Conservation (phyloP, 1,140 invertebrate species). For the Atta colombica region DNA sequence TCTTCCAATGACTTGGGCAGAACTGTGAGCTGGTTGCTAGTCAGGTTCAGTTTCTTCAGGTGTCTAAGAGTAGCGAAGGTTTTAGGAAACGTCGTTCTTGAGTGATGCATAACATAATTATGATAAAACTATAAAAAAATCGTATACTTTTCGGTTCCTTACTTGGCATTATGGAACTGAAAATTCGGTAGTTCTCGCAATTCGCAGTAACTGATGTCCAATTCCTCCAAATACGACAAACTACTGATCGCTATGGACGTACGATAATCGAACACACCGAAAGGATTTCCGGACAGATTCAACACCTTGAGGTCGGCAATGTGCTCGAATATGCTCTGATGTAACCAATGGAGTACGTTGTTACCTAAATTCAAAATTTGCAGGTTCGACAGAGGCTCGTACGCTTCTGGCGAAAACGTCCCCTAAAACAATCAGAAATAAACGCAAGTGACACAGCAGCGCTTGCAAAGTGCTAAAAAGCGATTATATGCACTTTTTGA, state of each 20-base stretch:
- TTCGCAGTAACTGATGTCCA: slow-evolving; percentile 90
- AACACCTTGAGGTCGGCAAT: slow-evolving; percentile 89
- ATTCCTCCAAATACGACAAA: slow-evolving; percentile 89
- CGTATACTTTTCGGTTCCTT: neutral
- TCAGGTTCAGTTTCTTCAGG: slow-evolving; percentile 89
- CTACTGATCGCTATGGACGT: slow-evolving; percentile 89
- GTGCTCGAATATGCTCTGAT: slow-evolving; percentile 92
- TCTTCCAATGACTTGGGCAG: slow-evolving; percentile 89
- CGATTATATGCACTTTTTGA: too few species aligned
- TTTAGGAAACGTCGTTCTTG: neutral
- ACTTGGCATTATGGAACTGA: slow-evolving; percentile 87
- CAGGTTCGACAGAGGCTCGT: slow-evolving; percentile 89
- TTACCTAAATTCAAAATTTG: slow-evolving; percentile 88
- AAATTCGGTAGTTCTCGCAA: slow-evolving; percentile 88
- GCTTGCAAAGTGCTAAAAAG: too few species aligned
- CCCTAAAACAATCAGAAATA: slow-evolving; percentile 86
- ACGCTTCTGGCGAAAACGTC: slow-evolving; percentile 87
- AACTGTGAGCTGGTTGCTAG: slow-evolving; percentile 89
- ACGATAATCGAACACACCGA: slow-evolving; percentile 88
- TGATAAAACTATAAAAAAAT: neutral
- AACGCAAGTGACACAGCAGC: neutral
- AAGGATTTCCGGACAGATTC: slow-evolving; percentile 90
- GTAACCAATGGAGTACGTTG: slow-evolving; percentile 89
- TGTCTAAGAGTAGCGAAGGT: slow-evolving; percentile 77
- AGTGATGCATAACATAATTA: too few species aligned